Conservation (phyloP, 1,140 invertebrate genomes). For the Gerris buenoi region DNA sequence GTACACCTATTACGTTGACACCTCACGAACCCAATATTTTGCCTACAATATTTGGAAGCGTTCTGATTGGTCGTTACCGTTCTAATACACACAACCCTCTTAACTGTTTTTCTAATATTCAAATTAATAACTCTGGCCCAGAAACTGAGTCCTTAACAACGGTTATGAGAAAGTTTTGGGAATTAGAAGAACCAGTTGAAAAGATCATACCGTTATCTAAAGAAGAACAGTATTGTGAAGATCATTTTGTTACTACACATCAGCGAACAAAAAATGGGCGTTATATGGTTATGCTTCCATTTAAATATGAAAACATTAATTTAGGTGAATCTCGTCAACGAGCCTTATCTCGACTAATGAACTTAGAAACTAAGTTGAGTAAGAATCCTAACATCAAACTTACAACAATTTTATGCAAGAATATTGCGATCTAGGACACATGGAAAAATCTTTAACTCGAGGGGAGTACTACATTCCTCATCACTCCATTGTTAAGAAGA, state of each 20-base stretch:
- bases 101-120: neutral
- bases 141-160: neutral
- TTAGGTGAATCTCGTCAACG: neutral
- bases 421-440: neutral
- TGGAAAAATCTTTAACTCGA: neutral
- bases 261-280: neutral
- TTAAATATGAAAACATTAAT: neutral
- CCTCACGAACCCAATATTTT: neutral
- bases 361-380: neutral
- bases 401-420: neutral
- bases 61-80: neutral
- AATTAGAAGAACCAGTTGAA: neutral
- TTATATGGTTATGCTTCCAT: neutral
- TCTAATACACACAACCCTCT: neutral
- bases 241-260: neutral
- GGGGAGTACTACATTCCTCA: neutral
- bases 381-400: neutral
- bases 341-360: neutral
- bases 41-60: neutral
- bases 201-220: neutral
- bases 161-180: neutral
- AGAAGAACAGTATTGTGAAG: neutral
- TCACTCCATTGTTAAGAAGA: neutral
- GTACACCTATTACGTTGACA: neutral
- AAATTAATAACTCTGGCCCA: no score